Conservation (phyloP, 2,888 invertebrate genomes). For the Reticulitermes lucifugus region DNA sequence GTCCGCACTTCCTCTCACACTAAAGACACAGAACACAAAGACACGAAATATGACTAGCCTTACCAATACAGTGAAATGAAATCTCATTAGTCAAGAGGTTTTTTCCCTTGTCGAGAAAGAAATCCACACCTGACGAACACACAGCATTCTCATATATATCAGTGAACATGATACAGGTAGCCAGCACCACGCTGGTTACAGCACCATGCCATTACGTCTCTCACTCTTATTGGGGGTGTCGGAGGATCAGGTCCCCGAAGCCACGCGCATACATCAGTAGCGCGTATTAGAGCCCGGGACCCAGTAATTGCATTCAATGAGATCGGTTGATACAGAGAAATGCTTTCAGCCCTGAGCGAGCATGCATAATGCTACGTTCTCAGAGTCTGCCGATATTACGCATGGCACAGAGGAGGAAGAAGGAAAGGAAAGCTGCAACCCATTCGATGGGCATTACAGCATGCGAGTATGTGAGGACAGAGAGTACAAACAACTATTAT, state of each 20-base stretch:
- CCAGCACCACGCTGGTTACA: not conserved
- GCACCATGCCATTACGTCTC: slow-evolving; percentile 4
- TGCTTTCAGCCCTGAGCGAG: slow-evolving; percentile 19
- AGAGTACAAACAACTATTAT: too few relatives aligned
- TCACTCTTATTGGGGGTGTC: not conserved
- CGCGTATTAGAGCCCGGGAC: slow-evolving; percentile 1
- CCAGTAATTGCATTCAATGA: slow-evolving; percentile 37
- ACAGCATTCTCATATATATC: not conserved
- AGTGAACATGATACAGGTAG: not conserved
- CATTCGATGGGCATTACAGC: not conserved
- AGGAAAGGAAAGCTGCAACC: not conserved
- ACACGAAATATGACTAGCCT: not conserved
- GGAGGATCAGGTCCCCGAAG: slow-evolving; percentile 9
- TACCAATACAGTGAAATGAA: not conserved
- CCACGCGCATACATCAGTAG: slow-evolving; percentile 14
- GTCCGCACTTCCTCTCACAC: too few relatives aligned
- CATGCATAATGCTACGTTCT: slow-evolving; percentile 11
- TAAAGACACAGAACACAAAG: not conserved
- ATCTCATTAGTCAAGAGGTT: not conserved
- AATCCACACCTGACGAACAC: not conserved
- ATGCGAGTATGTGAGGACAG: not conserved
- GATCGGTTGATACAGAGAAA: slow-evolving; percentile 34
- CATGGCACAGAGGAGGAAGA: not conserved
- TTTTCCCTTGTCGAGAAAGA: not conserved
- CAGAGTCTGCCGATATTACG: not conserved